Conservation (phyloP, 2,888 invertebrate genomes). For the Diadromus collaris region DNA sequence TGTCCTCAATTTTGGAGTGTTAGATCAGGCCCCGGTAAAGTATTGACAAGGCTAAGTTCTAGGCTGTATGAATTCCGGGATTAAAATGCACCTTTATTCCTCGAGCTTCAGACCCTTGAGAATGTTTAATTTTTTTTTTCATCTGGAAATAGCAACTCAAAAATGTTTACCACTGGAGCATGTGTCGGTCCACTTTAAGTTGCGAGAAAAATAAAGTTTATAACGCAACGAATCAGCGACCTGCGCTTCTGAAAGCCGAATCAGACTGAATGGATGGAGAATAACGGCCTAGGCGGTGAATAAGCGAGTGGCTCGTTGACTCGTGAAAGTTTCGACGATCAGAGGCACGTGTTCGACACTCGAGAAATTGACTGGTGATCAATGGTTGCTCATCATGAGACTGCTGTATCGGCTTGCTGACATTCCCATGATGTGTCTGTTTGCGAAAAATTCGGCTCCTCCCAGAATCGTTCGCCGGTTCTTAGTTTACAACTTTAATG, state of each 20-base stretch:
- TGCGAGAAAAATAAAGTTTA: neutral
- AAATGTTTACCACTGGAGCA: too few species aligned
- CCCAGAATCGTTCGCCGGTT: neutral
- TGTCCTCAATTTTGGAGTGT: too few species aligned
- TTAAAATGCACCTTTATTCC: too few species aligned
- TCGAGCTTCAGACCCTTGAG: too few species aligned
- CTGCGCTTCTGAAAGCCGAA: slow-evolving; percentile 3
- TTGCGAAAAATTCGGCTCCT: neutral
- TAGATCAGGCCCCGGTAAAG: too few species aligned
- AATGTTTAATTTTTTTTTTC: neutral
- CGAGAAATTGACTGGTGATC: slow-evolving; percentile 35
- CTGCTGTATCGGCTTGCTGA: slow-evolving; percentile 7
- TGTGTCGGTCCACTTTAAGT: neutral
- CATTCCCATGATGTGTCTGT: neutral
- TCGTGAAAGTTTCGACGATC: slow-evolving; percentile 44
- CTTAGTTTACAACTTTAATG: slow-evolving; percentile 24
- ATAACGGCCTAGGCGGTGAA: neutral
- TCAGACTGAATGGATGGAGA: neutral
- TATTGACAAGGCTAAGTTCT: too few species aligned
- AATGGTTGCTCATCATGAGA: neutral
- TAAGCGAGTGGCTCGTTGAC: slow-evolving; percentile 1
- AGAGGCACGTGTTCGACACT: neutral
- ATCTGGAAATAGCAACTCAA: neutral
- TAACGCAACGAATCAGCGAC: neutral
- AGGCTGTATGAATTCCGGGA: too few species aligned